These are phyloP conservation scores for Vesta saturnalis DNA, from an alignment of 2,888 invertebrate genomes.

Conservation along the genomic window DNA sequence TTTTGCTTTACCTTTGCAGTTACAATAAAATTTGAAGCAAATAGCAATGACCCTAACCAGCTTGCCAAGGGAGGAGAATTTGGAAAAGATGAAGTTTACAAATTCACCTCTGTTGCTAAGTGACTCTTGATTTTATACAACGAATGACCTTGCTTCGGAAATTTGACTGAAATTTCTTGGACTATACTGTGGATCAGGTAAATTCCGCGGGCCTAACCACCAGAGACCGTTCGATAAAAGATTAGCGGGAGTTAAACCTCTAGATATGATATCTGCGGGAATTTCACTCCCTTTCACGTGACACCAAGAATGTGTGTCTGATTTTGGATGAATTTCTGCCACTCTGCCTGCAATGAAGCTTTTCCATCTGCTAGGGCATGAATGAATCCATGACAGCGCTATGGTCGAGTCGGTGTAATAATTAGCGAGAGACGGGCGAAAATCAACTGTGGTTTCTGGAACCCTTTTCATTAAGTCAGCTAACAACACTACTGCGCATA, in stretches of 20 bases:
- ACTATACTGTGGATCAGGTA: not conserved
- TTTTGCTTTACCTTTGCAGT: not conserved
- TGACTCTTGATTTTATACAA: not conserved
- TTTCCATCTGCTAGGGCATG: not conserved
- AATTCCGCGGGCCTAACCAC: not conserved
- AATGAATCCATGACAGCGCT: not conserved
- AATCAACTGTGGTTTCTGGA: not conserved
- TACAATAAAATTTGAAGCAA: not conserved
- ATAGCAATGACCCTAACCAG: not conserved
- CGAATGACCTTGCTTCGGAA: not conserved
- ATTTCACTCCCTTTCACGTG: not conserved
- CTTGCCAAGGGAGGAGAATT: not conserved
- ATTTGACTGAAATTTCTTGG: not conserved
- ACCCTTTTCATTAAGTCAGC: conserved; percentile 3
- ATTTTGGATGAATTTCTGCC: not conserved
- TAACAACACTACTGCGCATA: conserved; percentile 3
- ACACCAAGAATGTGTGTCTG: not conserved
- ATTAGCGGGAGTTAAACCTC: not conserved
- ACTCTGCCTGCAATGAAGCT: not conserved
- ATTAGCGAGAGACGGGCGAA: not conserved
- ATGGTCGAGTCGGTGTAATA: not conserved
- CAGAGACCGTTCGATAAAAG: not conserved
- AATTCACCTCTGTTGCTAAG: not conserved
- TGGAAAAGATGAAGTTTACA: not conserved
- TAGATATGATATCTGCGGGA: conserved; percentile 4